Base-by-base conservation (phyloP, 2,888 invertebrate species). In the Tetragnatha montana region DNA sequence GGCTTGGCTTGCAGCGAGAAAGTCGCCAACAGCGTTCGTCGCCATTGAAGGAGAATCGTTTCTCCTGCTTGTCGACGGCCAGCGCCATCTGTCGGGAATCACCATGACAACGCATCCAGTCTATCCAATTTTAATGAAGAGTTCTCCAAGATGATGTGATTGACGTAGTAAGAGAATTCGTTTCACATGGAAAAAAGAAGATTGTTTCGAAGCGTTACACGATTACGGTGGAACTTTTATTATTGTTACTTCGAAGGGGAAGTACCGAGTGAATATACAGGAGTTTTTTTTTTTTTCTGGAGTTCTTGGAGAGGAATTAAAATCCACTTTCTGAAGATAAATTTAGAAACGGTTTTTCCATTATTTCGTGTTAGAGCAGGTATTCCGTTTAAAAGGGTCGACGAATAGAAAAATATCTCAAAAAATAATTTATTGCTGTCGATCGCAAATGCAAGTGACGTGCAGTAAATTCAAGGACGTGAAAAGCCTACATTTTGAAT, bases 101-200 rank as follows among this genome's bases (percentile, higher is more conserved):
- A 6, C 87, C 69, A 88, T 88, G 74, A 47, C 70, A 82, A 88
- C 87, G 35, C 87, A 70, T 88, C 82, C 47, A 86, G 74, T 73
- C 47, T 60, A 86, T 86, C 80, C 86, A 80, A 80, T 86, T 86
- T 86, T 86, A 86, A 86, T 86, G 80, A 86, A 51, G 74, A 79
- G 21, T 50, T 78, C 81, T 21, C 14, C 35, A 35, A 85, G 47
- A 51, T 21, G 76, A 50, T 85, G 78, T 69, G 22, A 79, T 71
- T 73, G 81, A 17, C 17, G 50, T 12, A 78, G 50, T n/a, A 22
- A 71, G n/a, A 51, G 12, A 60, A 78, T 21, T 51, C 35, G 51
- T 2, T 60, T 8, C 14, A 21, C 14, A n/a, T n/a, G 49, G 60
- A 0, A 60, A 60, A 60, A 47, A 75, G 21, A 78, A 22, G 60